Evolutionary conservation across 2,797 vertebrate species (phyloP).

Genomic region (Sparidentex hasta): DNA sequence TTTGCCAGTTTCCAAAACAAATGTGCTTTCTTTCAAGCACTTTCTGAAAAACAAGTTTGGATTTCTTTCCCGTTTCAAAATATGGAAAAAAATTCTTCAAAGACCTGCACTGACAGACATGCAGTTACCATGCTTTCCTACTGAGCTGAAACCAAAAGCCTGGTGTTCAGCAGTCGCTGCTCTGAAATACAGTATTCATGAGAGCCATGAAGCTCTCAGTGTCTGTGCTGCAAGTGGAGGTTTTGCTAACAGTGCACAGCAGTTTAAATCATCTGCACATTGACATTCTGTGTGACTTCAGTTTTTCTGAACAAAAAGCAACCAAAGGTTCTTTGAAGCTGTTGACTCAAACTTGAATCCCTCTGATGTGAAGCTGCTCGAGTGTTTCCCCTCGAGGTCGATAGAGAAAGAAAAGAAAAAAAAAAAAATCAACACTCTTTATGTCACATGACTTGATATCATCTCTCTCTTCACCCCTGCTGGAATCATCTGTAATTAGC

Average conservation of each 20-base stretch:
- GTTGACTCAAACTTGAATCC: conserved; percentile 10
- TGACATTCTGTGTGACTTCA: neutral
- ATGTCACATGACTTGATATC: conserved; percentile 54
- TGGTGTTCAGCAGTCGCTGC: neutral
- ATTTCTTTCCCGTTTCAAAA: neutral
- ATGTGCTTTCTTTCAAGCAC: neutral
- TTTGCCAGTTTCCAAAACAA: neutral
- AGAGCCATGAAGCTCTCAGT: neutral
- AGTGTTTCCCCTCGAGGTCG: conserved; percentile 12
- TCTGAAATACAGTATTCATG: neutral
- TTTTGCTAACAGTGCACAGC: neutral
- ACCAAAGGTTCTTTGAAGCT: conserved; percentile 11
- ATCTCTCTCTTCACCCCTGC: conserved; percentile 54
- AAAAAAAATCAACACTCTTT: conserved; percentile 67
- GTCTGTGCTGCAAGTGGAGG: neutral
- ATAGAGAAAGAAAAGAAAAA: conserved; percentile 36
- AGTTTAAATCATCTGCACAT: neutral
- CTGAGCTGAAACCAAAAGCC: neutral
- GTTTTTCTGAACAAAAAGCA: neutral
- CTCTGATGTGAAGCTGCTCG: conserved; percentile 36
- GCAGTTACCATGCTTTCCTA: neutral
- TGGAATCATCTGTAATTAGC: conserved; percentile 75
- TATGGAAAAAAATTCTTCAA: neutral
- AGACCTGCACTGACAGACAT: neutral
- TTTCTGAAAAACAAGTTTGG: neutral